Base-by-base conservation (phyloP, 2,888 invertebrate species). In the Malthinus seriepunctatus region DNA sequence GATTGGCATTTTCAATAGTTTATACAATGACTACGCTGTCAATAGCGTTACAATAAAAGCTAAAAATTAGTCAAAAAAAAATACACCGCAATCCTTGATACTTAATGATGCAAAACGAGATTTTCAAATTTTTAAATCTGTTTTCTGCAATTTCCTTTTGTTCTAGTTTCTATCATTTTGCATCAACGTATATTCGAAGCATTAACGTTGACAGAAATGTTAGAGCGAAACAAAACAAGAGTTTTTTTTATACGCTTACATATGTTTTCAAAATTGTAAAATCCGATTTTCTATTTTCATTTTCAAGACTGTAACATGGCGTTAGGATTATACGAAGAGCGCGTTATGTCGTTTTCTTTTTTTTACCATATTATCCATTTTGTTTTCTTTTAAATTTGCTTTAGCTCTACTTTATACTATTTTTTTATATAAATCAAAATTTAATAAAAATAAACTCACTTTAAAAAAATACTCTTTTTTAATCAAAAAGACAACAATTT, bases 191-290 rank as follows among this genome's bases (percentile, higher is more conserved):
- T 51, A 51, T 42, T 32, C 32, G 45, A 10, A 33, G 35, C 46
- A 32, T 35, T 45, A 52, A 23, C 31, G 52, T 15, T 52, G 52
- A 52, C 45, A 42, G 32, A 45, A 42, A 45, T 52, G 33, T 35
- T 45, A 45, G 45, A 45, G 35, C 23, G 23, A 34, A 52, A 52
- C 52, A 52, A 35, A 15, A 31, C 31, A 45, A 42, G 23, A 42
- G 34, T 52, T 52, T 44, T 52, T 51, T 44, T 52, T 45, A 46
- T 45, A 42, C 34, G 32, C 34, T 52, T 45, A 52, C 52, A 52
- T 52, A 46, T 45, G 52, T 45, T 52, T 52, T 52, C 23, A 45
- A 42, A 33, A 52, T 42, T 52, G 34, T 35, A 52, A 52, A 52
- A 51, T 51, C 51, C 51, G 42, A 33, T 51, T 51, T 42, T 33